Evolutionary conservation across 2,888 invertebrate species (phyloP).

Genomic region (Eudemis profundana): DNA sequence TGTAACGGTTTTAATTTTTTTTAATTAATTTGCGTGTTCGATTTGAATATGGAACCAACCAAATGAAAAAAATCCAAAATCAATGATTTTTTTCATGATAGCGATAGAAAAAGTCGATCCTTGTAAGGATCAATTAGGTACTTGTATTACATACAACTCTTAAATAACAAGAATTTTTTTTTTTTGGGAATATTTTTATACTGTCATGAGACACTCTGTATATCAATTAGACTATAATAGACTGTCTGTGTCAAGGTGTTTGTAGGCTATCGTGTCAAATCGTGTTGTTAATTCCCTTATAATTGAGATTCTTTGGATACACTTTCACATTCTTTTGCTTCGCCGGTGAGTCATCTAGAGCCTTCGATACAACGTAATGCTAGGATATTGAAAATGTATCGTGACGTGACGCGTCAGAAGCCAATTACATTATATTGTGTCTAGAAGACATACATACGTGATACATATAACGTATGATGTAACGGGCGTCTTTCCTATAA

Average conservation of each 20-base stretch:
- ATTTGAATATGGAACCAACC: too few relatives aligned
- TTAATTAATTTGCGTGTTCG: too few relatives aligned
- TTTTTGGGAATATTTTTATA: not conserved
- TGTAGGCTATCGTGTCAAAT: not conserved
- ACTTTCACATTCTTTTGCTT: conserved; percentile 23
- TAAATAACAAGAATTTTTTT: too few relatives aligned
- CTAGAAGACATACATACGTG: too few relatives aligned
- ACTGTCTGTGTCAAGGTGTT: conserved; percentile 10
- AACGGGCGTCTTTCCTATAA: too few relatives aligned
- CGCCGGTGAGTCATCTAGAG: conserved; percentile 6
- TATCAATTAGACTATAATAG: not conserved
- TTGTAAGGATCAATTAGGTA: too few relatives aligned
- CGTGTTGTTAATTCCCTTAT: conserved; percentile 4
- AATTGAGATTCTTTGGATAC: conserved; percentile 16
- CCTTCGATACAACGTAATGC: not conserved
- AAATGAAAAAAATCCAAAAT: too few relatives aligned
- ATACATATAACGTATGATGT: too few relatives aligned
- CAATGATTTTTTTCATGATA: too few relatives aligned
- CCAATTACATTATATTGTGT: too few relatives aligned
- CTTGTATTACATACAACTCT: too few relatives aligned
- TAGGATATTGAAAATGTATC: not conserved
- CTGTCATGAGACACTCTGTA: not conserved
- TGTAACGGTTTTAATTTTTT: not conserved
- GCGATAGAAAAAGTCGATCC: too few relatives aligned
- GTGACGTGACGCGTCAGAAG: not conserved